Evolutionary conservation across 2,797 vertebrate genomes (phyloP).

Genomic region (Rhinogobio ventralis): DNA sequence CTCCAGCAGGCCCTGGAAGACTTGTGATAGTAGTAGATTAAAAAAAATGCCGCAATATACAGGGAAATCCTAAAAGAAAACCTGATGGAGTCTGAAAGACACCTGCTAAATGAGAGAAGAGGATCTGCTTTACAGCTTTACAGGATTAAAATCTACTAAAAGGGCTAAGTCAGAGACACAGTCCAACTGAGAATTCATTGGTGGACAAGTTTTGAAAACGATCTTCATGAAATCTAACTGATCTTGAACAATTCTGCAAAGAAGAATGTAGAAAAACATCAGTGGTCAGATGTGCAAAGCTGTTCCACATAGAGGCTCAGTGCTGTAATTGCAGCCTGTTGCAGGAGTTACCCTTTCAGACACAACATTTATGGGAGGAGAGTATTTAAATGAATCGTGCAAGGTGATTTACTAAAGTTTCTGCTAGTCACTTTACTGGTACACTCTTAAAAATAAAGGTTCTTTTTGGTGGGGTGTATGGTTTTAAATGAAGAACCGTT

Average conservation of each 20-base stretch:
- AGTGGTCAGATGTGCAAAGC: not conserved
- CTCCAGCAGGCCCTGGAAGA: not conserved
- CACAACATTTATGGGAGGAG: too few species aligned
- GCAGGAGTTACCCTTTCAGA: too few species aligned
- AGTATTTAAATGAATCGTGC: too few species aligned
- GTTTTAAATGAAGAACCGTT: too few species aligned
- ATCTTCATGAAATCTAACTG: not conserved
- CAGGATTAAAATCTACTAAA: conserved; percentile 12
- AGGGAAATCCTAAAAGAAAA: not conserved
- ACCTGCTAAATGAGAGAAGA: not conserved
- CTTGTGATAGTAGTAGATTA: not conserved
- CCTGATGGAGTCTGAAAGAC: not conserved
- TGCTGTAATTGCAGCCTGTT: not conserved
- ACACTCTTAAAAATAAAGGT: too few species aligned
- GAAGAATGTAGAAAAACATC: not conserved
- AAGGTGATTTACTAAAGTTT: too few species aligned
- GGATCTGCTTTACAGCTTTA: not conserved
- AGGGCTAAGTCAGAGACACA: not conserved
- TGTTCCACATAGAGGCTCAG: not conserved
- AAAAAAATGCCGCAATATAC: not conserved
- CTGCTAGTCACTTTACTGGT: too few species aligned
- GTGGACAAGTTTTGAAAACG: not conserved
- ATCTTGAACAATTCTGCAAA: not conserved
- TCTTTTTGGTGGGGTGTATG: too few species aligned
- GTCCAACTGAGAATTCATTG: conserved; percentile 12